A percentile compares a stretch with the other conserved stretches of the same genome.
Evolutionary conservation across 2,113 vertebrate genomes (phyloP).

Genomic region (Saccopteryx leptura): DNA sequence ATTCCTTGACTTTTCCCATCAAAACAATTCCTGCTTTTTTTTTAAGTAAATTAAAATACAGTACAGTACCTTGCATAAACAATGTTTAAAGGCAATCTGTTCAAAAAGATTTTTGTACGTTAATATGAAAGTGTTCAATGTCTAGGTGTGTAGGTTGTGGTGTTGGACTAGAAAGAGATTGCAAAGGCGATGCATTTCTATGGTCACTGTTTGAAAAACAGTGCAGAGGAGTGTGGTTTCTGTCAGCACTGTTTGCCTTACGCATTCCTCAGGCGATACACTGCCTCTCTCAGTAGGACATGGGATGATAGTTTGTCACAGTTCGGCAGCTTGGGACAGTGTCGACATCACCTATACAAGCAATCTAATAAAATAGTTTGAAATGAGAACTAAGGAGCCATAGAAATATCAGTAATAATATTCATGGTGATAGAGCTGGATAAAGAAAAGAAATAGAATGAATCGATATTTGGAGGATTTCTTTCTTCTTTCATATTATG

Average conservation of each 20-base stretch:
- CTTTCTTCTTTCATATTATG: not conserved
- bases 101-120: not conserved
- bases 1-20: not conserved
- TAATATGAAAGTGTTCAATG: not conserved
- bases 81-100: not conserved
- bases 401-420: not conserved
- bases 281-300: not conserved
- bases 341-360: not conserved
- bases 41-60: slow-evolving; percentile 46
- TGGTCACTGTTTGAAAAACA: slow-evolving; percentile 2
- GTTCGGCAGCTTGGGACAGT: not conserved
- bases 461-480: not conserved
- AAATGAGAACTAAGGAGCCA: slow-evolving; percentile 23
- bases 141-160: not conserved
- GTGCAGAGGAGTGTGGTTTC: not conserved
- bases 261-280: not conserved
- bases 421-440: not conserved
- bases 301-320: slow-evolving; percentile 2
- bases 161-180: not conserved
- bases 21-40: not conserved
- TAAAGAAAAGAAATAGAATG: not conserved
- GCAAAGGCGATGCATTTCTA: not conserved
- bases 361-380: not conserved
- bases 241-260: too few relatives aligned
- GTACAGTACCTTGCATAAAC: slow-evolving; percentile 28